phyloP scores from a whole-genome alignment of 2,113 vertebrate genomes.

The Colius striatus region DNA sequence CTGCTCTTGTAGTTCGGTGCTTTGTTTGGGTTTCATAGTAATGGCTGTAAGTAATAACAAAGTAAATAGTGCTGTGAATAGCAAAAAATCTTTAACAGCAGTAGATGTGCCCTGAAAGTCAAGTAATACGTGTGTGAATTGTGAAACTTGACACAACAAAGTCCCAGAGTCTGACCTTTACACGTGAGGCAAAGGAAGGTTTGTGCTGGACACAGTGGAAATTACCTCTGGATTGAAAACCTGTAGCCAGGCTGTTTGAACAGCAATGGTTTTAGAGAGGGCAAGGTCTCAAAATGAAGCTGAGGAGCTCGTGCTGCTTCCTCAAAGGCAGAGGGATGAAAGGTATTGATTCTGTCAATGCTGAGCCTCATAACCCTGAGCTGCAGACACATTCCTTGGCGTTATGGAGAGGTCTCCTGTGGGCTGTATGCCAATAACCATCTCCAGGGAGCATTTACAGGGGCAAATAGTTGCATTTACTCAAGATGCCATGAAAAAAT shows the following conservation, averaged over 20 bases:
- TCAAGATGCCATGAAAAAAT: neutral
- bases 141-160: neutral
- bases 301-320: too few relatives aligned
- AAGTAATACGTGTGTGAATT: rapidly evolving
- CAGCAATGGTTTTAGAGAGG: rapidly evolving
- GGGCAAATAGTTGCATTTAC: neutral
- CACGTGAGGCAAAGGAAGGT: neutral
- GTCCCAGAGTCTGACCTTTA: too few relatives aligned
- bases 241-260: neutral
- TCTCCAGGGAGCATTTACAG: neutral
- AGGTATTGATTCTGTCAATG: too few relatives aligned
- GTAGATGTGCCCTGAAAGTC: neutral
- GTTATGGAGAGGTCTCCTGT: too few relatives aligned
- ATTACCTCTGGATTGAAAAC: too few relatives aligned
- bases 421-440: too few relatives aligned
- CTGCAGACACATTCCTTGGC: neutral
- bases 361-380: neutral
- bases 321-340: neutral
- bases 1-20: neutral
- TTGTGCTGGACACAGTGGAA: neutral
- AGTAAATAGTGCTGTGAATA: neutral
- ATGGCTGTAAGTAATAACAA: too few relatives aligned
- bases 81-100: neutral
- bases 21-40: rapidly evolving
- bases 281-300: neutral